Base-by-base conservation (phyloP, 2,113 vertebrate genomes). In the Amazona vittata region DNA sequence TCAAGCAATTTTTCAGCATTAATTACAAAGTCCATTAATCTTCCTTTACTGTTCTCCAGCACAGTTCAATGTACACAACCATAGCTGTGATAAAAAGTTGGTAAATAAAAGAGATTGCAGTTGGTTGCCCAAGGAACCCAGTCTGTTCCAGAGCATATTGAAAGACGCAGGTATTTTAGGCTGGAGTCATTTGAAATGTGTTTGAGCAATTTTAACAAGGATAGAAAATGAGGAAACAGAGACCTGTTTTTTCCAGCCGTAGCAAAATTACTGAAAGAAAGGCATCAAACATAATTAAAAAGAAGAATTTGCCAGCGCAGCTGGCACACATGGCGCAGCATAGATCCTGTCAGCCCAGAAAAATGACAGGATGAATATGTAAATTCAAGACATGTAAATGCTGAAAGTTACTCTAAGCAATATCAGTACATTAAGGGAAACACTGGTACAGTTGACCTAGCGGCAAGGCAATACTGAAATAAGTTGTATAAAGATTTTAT, bases 11-110 rank as follows among this genome's bases (percentile, higher is more conserved):
- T 78, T 88, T 43, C 81, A 69, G 29, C 53, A 50, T 62, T 94
- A 92, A 81, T 96, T 90, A 94, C 49, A 73, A 65, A 73, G 86
- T 35, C 29, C 28, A 64, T 94, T 94, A 63, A 35, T 93, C 59
- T 87, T 87, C 41, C n/a, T 80, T 79, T 85, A 46, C 2, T 63
- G 1, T 73, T 84, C 21, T 78, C 31, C 82, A 70, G 33, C 21
- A 35, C 44, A 53, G 28, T 67, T 87, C 37, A 67, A 31, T 15
- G 31, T 94, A 47, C n/a, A 44, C 50, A 85, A 63, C 16, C 28
- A 74, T 35, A 46, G 29, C 37, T 55, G 22, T 76, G 46, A 37
- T 55, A 86, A n/a, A 31, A 82, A 83, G 80, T 22, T 63, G 41
- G 24, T 53, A 59, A 69, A 78, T 76, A 84, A 78, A 84, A 62